Evolutionary conservation across 2,113 vertebrate genomes (phyloP).

Genomic region (Lathamus discolor): DNA sequence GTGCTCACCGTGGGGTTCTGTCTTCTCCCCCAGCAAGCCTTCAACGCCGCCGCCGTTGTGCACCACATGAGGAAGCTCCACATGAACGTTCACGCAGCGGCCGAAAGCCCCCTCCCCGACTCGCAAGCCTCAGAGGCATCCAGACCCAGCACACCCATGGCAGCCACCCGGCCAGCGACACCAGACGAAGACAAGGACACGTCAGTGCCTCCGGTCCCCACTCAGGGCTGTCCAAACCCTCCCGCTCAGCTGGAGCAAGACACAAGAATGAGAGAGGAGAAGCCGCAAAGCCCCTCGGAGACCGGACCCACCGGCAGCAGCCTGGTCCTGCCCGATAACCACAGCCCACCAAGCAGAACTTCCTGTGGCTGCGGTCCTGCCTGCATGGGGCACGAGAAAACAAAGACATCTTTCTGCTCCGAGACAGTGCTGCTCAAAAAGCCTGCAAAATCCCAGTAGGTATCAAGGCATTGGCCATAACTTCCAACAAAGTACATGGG

Average conservation of each 20-base stretch:
- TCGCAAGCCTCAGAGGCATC: constrained; percentile 41
- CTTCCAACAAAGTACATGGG: fast-evolving
- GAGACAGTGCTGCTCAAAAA: constrained; percentile 70
- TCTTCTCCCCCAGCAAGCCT: constrained; percentile 82
- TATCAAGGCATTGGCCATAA: neutral
- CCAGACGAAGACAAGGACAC: neutral
- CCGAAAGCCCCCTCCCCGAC: neutral
- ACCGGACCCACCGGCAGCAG: neutral
- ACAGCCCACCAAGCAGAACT: constrained; percentile 33
- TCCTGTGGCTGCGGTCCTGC: constrained; percentile 71
- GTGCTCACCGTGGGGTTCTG: neutral
- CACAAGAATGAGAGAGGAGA: neutral
- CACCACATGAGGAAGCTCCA: constrained; percentile 91
- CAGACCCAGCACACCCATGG: neutral
- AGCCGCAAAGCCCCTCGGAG: neutral
- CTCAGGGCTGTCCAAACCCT: neutral
- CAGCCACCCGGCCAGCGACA: neutral
- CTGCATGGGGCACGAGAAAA: constrained; percentile 65
- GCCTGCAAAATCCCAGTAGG: constrained; percentile 73
- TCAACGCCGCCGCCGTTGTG: constrained; percentile 82
- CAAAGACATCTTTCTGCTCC: constrained; percentile 60
- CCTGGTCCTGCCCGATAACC: constrained; percentile 25
- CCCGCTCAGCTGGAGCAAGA: neutral
- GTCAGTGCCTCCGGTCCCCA: neutral
- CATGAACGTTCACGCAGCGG: constrained; percentile 63